Base-by-base conservation (phyloP, 2,888 invertebrate species). In the Eupithecia vulgata region DNA sequence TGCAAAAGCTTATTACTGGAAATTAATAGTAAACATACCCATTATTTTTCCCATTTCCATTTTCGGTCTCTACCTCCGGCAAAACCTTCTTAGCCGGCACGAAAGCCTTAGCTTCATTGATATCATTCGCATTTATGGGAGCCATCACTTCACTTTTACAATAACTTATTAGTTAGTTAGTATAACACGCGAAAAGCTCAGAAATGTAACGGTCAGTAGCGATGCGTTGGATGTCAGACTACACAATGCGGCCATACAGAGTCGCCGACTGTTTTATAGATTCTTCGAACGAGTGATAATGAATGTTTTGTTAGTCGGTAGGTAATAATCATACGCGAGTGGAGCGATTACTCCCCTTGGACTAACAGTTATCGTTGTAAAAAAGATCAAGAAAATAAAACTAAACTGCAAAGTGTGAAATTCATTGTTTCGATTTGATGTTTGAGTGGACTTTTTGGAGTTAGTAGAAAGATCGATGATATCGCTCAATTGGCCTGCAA, bases 11-110 rank as follows among this genome's bases (percentile, higher is more conserved):
- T 1, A 25, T 13, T 13, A 61, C 15, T 59, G 30, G 61, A 61
- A 25, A 25, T 30, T 59, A 61, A 7, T 12, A 5, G 1, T 25
- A 45, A 72, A 78, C 81, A 74, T 79, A 73, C 76, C 86, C 90
- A 73, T 67, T 75, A 42, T 87, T 90, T 42, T 83, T 83, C 69
- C 83, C 85, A 81, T 83, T 82, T 71, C 83, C 85, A 77, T 85
- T 85, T 75, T 94, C 94, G 0, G 87, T 85, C 75, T 93, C 91
- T 12, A 93, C 90, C 87, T 94, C 94, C 48, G 94, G 94, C 35
- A 94, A 81, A 35, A 85, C 82, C 81, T 90, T 82, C 79, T 93
- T 94, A 6, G 87, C 89, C 8, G 90, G 82, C 75, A 87, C 83
- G 76, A 84, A 90, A 72, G 79, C 81, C 79, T 90, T 89, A 76